Conservation (phyloP, 2,888 invertebrate species). For the Chironomus riparius region DNA sequence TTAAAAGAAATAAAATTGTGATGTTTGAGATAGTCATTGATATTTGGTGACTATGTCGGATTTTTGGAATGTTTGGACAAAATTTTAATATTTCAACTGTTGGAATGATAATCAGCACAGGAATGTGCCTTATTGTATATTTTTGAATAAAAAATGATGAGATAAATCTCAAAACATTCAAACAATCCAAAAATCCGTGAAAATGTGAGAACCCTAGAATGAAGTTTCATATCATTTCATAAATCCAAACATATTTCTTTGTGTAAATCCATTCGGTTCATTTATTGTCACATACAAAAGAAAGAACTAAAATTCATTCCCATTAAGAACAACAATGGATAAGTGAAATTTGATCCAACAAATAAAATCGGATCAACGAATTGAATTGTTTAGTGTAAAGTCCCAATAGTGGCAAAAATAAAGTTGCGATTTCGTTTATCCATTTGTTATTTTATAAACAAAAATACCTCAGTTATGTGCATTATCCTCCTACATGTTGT, state of each 20-base stretch:
- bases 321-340: neutral
- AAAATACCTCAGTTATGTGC: neutral
- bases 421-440: neutral
- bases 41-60: no score
- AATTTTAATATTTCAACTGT: no score
- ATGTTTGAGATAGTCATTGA: no score
- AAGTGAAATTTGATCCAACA: neutral
- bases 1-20: no score
- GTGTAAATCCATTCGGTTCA: neutral
- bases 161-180: no score
- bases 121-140: no score
- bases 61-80: no score
- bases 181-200: no score
- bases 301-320: neutral
- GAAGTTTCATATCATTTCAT: neutral
- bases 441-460: neutral
- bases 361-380: neutral
- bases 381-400: neutral
- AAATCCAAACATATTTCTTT: neutral
- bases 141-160: no score
- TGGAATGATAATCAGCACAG: no score
- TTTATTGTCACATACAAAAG: constrained; percentile 1
- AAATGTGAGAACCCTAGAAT: no score
- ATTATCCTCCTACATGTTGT: neutral
- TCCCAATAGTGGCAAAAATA: no score